These are phyloP conservation scores for Piezodorus guildinii DNA, from an alignment of 1,140 invertebrate genomes.

Conservation along the genomic window DNA sequence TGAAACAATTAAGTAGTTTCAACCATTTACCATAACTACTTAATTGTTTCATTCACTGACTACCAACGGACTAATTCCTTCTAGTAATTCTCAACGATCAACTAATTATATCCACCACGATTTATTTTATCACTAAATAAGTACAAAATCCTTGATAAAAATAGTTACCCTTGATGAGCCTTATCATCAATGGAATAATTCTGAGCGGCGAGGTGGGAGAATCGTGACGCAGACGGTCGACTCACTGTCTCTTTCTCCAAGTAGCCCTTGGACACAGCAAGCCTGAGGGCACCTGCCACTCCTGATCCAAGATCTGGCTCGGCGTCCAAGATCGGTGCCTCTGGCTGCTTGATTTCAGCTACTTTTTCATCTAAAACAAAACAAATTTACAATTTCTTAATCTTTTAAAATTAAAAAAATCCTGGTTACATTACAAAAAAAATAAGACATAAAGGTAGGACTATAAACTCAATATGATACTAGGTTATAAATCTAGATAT, in stretches of 20 bases:
- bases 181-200: conserved; percentile 98
- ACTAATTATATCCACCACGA: too few relatives aligned
- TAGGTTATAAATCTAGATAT: too few relatives aligned
- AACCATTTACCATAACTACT: too few relatives aligned
- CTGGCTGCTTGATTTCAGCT: conserved; percentile 36
- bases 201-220: conserved; percentile 70
- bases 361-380: conserved; percentile 24
- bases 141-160: background rate
- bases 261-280: conserved; percentile 93
- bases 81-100: too few relatives aligned
- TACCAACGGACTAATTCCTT: too few relatives aligned
- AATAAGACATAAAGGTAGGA: too few relatives aligned
- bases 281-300: conserved; percentile 77
- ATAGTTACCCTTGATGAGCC: conserved; percentile 55
- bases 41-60: too few relatives aligned
- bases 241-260: conserved; percentile 71
- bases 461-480: too few relatives aligned
- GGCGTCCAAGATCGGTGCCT: conserved; percentile 75
- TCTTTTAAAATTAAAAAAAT: too few relatives aligned
- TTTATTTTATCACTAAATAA: too few relatives aligned
- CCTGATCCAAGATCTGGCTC: conserved; percentile 90
- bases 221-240: conserved; percentile 54
- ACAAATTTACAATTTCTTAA: background rate
- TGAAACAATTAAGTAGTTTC: too few relatives aligned
- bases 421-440: too few relatives aligned